phyloP scores from a whole-genome alignment of 2,113 vertebrate genomes.

The Ascaphus truei region DNA sequence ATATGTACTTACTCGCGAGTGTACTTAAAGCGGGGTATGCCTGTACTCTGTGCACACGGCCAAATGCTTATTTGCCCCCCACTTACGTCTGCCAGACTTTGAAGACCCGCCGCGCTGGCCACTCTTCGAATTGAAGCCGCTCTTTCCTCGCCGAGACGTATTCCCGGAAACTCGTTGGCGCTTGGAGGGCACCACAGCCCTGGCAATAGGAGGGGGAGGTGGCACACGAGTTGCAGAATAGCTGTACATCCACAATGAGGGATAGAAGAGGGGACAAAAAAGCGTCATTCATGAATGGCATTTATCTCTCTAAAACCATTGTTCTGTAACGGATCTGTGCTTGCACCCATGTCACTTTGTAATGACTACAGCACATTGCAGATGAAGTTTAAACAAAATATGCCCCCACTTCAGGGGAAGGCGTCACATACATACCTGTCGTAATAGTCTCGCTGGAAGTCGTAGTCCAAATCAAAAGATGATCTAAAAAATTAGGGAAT shows the following conservation, averaged over 20 bases:
- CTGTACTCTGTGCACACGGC: no score
- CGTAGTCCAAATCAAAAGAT: slow-evolving; percentile 82
- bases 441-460: slow-evolving; percentile 85
- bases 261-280: background rate
- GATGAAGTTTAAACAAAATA: background rate
- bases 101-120: slow-evolving; percentile 75
- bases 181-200: slow-evolving; percentile 80
- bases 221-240: slow-evolving; percentile 75
- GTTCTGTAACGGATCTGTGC: no score
- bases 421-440: slow-evolving; percentile 63
- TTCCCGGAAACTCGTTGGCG: slow-evolving; percentile 79
- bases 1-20: no score
- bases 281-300: no score
- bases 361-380: no score
- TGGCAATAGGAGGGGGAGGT: slow-evolving; percentile 76
- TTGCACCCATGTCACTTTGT: no score
- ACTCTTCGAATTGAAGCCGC: slow-evolving; percentile 80
- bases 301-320: no score
- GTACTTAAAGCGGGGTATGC: no score
- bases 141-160: slow-evolving; percentile 75
- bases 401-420: no score
- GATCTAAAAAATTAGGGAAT: slow-evolving; percentile 59
- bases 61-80: no score
- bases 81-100: slow-evolving; percentile 61
- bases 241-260: slow-evolving; percentile 68